These are phyloP conservation scores for Phalacrocorax pelagicus DNA, from an alignment of 2,113 vertebrate genomes.

Conservation along the genomic window DNA sequence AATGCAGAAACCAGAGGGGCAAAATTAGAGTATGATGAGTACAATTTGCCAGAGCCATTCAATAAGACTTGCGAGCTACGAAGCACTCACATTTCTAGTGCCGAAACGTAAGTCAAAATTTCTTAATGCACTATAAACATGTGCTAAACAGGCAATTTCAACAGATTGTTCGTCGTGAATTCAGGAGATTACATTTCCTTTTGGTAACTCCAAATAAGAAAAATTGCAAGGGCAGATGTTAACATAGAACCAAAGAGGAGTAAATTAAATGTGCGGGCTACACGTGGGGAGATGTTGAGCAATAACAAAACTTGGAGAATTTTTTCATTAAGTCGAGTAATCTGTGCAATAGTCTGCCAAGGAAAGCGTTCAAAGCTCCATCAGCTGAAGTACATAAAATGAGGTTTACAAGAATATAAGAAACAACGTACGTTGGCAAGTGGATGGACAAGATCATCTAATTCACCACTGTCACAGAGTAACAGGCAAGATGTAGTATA, in stretches of 20 bases:
- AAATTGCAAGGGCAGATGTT: neutral
- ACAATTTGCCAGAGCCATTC: neutral
- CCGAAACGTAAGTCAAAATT: neutral
- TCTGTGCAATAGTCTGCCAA: neutral
- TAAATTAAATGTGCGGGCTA: neutral
- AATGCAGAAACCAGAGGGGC: neutral
- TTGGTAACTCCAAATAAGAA: neutral
- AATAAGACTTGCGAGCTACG: neutral
- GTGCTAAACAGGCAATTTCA: neutral
- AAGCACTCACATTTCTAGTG: neutral
- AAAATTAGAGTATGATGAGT: neutral
- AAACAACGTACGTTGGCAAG: neutral
- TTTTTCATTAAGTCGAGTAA: neutral
- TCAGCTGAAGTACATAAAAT: neutral
- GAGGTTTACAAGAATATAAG: neutral
- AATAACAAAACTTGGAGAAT: neutral
- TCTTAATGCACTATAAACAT: neutral
- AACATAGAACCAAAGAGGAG: neutral
- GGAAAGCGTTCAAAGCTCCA: neutral
- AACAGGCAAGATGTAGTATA: neutral
- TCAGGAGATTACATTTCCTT: neutral
- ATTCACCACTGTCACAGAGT: rapidly evolving
- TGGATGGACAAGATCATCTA: neutral
- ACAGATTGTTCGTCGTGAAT: neutral
- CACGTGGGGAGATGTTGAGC: neutral